Percentiles rank a stretch among this genome's conserved stretches.
phyloP scores from a whole-genome alignment of 2,888 invertebrate species.

The Stenodera caucasica region DNA sequence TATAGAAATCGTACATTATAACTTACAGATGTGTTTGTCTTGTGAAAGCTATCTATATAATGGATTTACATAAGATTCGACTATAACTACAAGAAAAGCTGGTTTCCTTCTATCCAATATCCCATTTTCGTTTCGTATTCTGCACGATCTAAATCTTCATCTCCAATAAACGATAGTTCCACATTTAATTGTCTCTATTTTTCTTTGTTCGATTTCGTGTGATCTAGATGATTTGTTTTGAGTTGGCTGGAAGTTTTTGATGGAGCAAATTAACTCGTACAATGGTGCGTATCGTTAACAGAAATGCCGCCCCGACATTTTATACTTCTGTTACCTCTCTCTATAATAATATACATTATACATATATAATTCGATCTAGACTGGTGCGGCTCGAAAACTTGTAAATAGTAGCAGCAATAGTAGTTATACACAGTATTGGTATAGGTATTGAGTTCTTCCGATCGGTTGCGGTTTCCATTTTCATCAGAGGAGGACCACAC shows the following conservation, averaged over 20 bases:
- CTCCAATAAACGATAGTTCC: not conserved
- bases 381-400: conserved; percentile 7
- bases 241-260: not conserved
- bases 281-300: conserved; percentile 26
- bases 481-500: conserved; percentile 12
- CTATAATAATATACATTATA: not conserved
- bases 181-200: not conserved
- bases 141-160: not conserved
- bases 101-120: too few relatives aligned
- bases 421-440: too few relatives aligned
- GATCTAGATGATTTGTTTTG: conserved; percentile 2
- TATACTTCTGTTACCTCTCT: not conserved
- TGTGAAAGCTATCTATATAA: not conserved
- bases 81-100: too few relatives aligned
- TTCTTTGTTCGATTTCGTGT: not conserved
- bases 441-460: conserved; percentile 22
- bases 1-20: conserved; percentile 5
- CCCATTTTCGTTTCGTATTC: too few relatives aligned
- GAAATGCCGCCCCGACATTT: conserved; percentile 18
- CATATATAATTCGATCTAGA: conserved; percentile 12
- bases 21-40: not conserved
- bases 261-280: conserved; percentile 20
- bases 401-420: conserved; percentile 8
- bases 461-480: conserved; percentile 27
- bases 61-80: not conserved